Evolutionary conservation across 2,888 invertebrate genomes (phyloP).

Genomic region (Lottia gigantea): DNA sequence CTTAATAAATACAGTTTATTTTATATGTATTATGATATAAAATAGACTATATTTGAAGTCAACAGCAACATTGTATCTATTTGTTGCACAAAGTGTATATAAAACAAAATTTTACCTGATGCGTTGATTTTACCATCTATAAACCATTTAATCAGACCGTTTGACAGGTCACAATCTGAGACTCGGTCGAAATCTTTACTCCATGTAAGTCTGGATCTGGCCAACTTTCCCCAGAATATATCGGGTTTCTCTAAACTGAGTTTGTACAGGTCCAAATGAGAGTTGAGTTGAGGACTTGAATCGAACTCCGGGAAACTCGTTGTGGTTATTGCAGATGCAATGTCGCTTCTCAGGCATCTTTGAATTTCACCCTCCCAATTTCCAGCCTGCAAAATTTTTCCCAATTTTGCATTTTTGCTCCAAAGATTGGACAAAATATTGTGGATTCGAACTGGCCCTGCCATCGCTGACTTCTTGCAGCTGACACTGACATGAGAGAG

Average conservation of each 20-base stretch:
- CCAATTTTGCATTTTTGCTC: not conserved
- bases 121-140: conserved; percentile 67
- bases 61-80: not conserved
- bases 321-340: conserved; percentile 29
- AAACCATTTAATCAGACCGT: conserved; percentile 66
- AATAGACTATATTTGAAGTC: too few species aligned
- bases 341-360: not conserved
- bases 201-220: conserved; percentile 64
- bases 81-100: not conserved
- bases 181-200: conserved; percentile 60
- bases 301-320: conserved; percentile 62
- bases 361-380: not conserved
- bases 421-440: not conserved
- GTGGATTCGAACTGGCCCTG: not conserved
- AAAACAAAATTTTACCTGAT: conserved; percentile 54
- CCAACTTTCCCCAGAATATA: conserved; percentile 67
- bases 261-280: conserved; percentile 61
- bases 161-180: conserved; percentile 58
- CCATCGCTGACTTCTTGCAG: not conserved
- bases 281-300: conserved; percentile 38
- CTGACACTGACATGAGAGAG: not conserved
- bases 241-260: conserved; percentile 63
- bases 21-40: too few species aligned
- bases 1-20: too few species aligned
- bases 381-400: not conserved